Evolutionary conservation across 2,113 vertebrate species (phyloP).

Genomic region (Anoura caudifer): DNA sequence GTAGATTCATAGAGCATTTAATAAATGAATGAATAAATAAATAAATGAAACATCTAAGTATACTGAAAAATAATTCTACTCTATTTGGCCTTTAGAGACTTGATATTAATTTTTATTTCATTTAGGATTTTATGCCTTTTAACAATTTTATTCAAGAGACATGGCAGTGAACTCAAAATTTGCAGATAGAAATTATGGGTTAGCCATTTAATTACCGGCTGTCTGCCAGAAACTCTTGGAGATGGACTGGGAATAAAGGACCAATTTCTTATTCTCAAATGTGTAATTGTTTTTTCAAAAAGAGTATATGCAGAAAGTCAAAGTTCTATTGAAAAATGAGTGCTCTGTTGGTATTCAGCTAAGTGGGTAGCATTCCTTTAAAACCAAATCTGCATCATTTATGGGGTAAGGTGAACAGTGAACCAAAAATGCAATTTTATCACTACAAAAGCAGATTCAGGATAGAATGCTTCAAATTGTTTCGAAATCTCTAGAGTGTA

Average conservation of each 20-base stretch:
- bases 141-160: slow-evolving; percentile 16
- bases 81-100: background rate
- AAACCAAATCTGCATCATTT: background rate
- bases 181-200: background rate
- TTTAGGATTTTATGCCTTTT: slow-evolving; percentile 12
- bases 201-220: background rate
- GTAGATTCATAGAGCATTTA: too few relatives aligned
- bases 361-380: background rate
- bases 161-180: slow-evolving; percentile 13
- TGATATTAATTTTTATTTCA: slow-evolving; percentile 32
- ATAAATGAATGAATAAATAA: background rate
- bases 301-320: background rate
- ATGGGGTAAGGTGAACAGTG: background rate
- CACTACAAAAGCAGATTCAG: slow-evolving; percentile 16
- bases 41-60: background rate
- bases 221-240: background rate
- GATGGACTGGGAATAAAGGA: background rate
- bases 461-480: slow-evolving; percentile 10
- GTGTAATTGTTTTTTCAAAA: slow-evolving; percentile 8
- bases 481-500: slow-evolving; percentile 12
- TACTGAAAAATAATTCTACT: background rate
- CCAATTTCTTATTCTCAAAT: background rate
- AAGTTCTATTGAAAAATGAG: background rate
- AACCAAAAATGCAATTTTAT: background rate
- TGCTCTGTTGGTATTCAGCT: background rate